Evolutionary conservation across 2,888 invertebrate species (phyloP).

Genomic region (Phaedon cochleariae): DNA sequence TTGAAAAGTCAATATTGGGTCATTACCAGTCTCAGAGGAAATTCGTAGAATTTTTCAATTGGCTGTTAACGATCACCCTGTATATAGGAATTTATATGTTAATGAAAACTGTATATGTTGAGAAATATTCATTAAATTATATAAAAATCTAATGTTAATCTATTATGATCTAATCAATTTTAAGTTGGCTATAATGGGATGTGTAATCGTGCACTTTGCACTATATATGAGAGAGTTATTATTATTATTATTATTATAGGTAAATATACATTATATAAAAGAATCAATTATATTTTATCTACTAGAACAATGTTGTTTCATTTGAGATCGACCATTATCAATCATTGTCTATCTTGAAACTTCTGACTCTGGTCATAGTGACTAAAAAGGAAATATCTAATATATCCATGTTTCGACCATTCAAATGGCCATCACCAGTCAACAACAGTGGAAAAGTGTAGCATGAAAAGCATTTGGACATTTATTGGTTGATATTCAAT

Average conservation of each 20-base stretch:
- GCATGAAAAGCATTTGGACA: no score
- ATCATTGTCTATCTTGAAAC: no score
- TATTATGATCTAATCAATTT: constrained; percentile 60
- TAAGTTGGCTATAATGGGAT: constrained; percentile 50
- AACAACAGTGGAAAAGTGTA: no score
- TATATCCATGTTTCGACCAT: no score
- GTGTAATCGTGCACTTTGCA: constrained; percentile 40
- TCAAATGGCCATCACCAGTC: no score
- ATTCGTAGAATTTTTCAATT: constrained; percentile 20
- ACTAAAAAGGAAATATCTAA: no score
- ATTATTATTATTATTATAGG: constrained; percentile 32
- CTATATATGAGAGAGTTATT: constrained; percentile 29
- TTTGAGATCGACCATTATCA: background rate
- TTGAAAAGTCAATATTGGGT: background rate
- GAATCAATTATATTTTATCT: constrained; percentile 39
- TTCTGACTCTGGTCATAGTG: no score
- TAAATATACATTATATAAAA: constrained; percentile 38
- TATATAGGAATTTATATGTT: constrained; percentile 38
- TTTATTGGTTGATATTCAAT: no score
- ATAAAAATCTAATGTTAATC: constrained; percentile 56
- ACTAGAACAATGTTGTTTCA: constrained; percentile 28
- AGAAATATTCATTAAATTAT: constrained; percentile 54
- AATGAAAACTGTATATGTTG: constrained; percentile 53
- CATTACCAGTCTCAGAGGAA: constrained; percentile 1
- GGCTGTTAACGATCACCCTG: constrained; percentile 35